phyloP scores from a whole-genome alignment of 2,113 vertebrate species.

The Furnarius figulus region DNA sequence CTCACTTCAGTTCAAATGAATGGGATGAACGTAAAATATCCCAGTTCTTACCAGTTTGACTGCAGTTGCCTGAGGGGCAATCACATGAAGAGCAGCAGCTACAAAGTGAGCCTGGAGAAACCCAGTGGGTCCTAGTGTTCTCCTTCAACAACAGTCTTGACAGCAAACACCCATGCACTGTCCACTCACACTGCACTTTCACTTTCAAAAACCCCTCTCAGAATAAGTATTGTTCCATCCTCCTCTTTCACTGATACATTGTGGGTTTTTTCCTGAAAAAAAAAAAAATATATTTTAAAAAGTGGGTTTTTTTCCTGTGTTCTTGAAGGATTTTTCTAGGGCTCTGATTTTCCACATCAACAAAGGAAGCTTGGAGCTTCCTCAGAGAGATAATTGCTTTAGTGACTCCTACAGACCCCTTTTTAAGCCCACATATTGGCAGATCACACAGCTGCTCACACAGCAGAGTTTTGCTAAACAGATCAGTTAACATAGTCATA shows the following conservation, averaged over 20 bases:
- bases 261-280: not conserved
- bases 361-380: not conserved
- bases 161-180: not conserved
- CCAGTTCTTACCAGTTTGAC: not conserved
- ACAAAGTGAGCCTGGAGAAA: not conserved
- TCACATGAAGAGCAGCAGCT: not conserved
- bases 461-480: not conserved
- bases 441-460: not conserved
- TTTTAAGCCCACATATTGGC: not conserved
- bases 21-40: not conserved
- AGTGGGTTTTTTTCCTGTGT: rapidly evolving
- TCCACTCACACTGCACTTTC: not conserved
- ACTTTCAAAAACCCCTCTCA: not conserved
- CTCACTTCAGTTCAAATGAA: not conserved
- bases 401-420: not conserved
- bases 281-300: not conserved
- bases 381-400: not conserved
- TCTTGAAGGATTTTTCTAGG: not conserved
- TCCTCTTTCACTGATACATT: not conserved
- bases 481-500: not conserved
- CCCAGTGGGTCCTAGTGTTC: not conserved
- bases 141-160: not conserved
- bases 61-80: not conserved
- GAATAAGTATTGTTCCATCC: not conserved
- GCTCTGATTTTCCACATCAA: not conserved